phyloP scores from a whole-genome alignment of 2,797 vertebrate genomes.

The Pseudochromis fuscus region DNA sequence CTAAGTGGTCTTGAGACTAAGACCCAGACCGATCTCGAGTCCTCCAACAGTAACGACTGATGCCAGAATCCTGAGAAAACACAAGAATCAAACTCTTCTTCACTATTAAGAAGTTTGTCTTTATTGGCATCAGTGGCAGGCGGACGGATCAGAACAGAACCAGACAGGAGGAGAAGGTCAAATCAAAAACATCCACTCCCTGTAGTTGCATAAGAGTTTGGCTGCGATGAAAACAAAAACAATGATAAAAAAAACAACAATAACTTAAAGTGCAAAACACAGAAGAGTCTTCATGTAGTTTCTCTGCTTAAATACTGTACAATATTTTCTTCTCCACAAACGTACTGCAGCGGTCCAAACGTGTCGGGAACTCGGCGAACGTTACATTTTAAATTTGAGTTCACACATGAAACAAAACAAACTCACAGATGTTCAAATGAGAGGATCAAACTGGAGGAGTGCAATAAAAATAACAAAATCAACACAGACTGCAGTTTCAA shows the following conservation, averaged over 20 bases:
- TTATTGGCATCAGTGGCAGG: slow-evolving; percentile 78
- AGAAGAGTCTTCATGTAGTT: slow-evolving; percentile 38
- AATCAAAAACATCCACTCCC: slow-evolving; percentile 37
- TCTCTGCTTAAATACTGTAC: slow-evolving; percentile 66
- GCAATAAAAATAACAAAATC: neutral
- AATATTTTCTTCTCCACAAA: slow-evolving; percentile 34
- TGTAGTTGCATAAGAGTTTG: slow-evolving; percentile 69
- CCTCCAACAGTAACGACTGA: no score
- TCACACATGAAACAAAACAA: no score
- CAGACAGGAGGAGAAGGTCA: slow-evolving; percentile 42
- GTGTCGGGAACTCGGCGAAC: slow-evolving; percentile 35
- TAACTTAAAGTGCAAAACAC: slow-evolving; percentile 65
- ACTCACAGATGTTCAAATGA: neutral
- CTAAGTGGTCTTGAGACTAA: no score
- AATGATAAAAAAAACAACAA: slow-evolving; percentile 12
- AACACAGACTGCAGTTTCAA: neutral
- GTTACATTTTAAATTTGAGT: no score
- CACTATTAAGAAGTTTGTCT: slow-evolving; percentile 65
- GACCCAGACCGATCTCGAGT: no score
- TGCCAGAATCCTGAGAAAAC: no score
- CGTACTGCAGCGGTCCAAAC: slow-evolving; percentile 17
- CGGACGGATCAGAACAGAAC: slow-evolving; percentile 47
- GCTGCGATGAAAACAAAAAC: slow-evolving; percentile 41
- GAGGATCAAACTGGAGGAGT: neutral
- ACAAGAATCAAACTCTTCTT: slow-evolving; percentile 16